A percentile compares a stretch with the other conserved stretches of the same genome.
Evolutionary conservation across 2,797 vertebrate genomes (phyloP).

Genomic region (Mareca penelope): DNA sequence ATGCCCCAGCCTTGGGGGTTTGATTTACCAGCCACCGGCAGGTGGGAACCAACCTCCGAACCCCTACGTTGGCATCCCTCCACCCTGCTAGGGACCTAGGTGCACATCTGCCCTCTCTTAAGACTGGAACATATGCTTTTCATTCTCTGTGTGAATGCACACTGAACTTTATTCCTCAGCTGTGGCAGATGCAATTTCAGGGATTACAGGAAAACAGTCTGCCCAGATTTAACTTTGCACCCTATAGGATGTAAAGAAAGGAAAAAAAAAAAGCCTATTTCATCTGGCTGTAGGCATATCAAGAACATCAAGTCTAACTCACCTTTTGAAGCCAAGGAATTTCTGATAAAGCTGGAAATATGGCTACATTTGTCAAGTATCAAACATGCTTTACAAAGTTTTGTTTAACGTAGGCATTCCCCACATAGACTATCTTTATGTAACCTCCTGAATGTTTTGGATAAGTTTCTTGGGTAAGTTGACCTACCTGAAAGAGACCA

Average conservation of each 20-base stretch:
- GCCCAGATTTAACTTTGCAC: background rate
- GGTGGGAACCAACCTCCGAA: background rate
- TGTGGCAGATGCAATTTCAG: background rate
- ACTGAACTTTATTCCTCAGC: background rate
- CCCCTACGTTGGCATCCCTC: background rate
- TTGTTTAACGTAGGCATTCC: background rate
- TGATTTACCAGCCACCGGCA: background rate
- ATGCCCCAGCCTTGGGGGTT: background rate
- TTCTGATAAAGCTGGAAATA: background rate
- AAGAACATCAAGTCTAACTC: background rate
- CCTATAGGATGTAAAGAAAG: background rate
- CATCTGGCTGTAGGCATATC: background rate
- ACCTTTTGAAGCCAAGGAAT: background rate
- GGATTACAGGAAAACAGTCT: background rate
- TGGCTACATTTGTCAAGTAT: background rate
- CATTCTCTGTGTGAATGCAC: background rate
- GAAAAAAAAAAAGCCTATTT: background rate
- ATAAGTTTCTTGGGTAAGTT: background rate
- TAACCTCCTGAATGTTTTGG: background rate
- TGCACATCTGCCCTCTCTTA: background rate
- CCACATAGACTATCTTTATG: background rate
- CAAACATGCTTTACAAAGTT: background rate
- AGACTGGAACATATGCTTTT: background rate
- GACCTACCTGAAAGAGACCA: background rate
- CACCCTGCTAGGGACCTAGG: accelerated